Conservation (phyloP, 1,140 invertebrate species). For the Cylas formicarius region DNA sequence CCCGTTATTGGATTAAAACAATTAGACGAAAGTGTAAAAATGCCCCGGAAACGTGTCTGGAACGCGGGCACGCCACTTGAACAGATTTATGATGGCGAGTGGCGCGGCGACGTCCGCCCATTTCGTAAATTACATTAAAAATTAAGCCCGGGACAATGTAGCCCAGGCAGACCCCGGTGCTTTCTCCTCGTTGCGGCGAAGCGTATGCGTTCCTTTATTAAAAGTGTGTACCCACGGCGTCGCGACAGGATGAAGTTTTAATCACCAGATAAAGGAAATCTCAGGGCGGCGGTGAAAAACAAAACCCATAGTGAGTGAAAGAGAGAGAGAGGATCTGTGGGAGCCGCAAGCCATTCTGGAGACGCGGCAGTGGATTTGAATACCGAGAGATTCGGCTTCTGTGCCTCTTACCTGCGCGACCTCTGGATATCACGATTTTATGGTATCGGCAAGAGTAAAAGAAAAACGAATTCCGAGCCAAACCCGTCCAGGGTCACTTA, state of each 20-base stretch:
- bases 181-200: constrained; percentile 25
- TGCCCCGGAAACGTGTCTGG: constrained; percentile 22
- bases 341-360: constrained; percentile 27
- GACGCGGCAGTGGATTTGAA: no score
- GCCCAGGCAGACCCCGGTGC: no score
- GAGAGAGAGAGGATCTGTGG: no score
- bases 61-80: constrained; percentile 20
- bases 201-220: constrained; percentile 39
- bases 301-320: no score
- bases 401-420: no score
- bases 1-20: constrained; percentile 29
- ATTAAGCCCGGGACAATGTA: constrained; percentile 32
- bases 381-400: no score
- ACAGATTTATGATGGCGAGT: constrained; percentile 30
- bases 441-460: no score
- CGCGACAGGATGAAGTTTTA: constrained; percentile 39
- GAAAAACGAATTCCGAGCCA: no score
- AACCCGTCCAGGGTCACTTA: no score
- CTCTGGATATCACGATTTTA: no score
- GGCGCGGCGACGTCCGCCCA: constrained; percentile 25
- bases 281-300: constrained; percentile 37
- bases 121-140: constrained; percentile 40
- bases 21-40: constrained; percentile 26
- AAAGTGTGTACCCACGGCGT: constrained; percentile 36
- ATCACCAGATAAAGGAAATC: constrained; percentile 40